Conservation (phyloP, 2,888 invertebrate genomes). For the Eupeodes luniger region DNA sequence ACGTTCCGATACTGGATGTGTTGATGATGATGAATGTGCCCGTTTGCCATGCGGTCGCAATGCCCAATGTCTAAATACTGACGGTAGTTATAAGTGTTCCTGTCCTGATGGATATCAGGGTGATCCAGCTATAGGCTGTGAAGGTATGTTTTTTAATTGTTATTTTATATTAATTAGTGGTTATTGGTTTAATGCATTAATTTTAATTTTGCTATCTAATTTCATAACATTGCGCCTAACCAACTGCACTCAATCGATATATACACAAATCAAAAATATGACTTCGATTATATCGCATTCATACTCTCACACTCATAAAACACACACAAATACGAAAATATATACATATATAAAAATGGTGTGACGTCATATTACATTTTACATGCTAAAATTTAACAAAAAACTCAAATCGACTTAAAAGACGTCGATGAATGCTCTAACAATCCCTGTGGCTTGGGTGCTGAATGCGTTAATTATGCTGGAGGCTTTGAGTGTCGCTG, state of each 20-base stretch:
- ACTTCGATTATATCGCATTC: conserved; percentile 59
- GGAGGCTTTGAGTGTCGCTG: conserved; percentile 92
- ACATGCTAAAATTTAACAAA: conserved; percentile 46
- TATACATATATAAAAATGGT: conserved; percentile 49
- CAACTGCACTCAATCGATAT: conserved; percentile 77
- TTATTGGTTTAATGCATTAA: conserved; percentile 16
- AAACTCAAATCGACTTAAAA: conserved; percentile 80
- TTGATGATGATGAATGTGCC: conserved; percentile 90
- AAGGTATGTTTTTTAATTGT: conserved; percentile 86
- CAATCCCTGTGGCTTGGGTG: conserved; percentile 89
- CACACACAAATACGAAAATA: conserved; percentile 63
- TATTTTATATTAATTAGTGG: background rate
- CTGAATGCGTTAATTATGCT: conserved; percentile 90
- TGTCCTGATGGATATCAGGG: conserved; percentile 94
- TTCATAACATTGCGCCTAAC: conserved; percentile 75
- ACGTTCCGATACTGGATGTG: conserved; percentile 88
- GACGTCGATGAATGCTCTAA: conserved; percentile 90
- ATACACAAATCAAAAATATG: conserved; percentile 64
- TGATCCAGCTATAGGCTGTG: conserved; percentile 90
- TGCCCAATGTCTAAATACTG: conserved; percentile 91
- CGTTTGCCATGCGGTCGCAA: conserved; percentile 91
- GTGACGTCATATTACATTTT: conserved; percentile 58
- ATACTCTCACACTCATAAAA: conserved; percentile 52
- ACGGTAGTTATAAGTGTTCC: conserved; percentile 91
- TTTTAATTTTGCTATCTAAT: conserved; percentile 68